These are phyloP conservation scores for Dasysyrphus tricinctus DNA, from an alignment of 2,888 invertebrate species.

Conservation along the genomic window DNA sequence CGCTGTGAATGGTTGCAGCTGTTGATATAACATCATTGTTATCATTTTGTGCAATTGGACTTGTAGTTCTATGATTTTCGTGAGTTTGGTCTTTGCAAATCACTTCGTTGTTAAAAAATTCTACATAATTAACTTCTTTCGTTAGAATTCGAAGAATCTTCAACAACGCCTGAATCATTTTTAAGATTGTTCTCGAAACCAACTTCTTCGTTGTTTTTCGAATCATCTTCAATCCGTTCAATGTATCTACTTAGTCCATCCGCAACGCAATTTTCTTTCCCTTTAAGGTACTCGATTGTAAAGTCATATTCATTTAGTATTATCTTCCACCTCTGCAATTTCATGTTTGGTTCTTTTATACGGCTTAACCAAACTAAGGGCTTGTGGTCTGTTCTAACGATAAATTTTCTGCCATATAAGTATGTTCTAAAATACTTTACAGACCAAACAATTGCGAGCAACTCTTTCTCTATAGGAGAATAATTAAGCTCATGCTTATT, in stretches of 20 bases:
- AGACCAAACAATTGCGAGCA: too few species aligned
- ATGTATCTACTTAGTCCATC: conserved; percentile 24
- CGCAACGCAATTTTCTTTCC: neutral
- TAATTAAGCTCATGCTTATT: too few species aligned
- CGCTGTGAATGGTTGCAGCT: conserved; percentile 33
- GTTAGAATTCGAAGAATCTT: conserved; percentile 14
- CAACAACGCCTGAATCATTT: neutral
- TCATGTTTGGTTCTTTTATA: too few species aligned
- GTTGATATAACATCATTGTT: conserved; percentile 25
- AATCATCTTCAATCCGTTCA: neutral
- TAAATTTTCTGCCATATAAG: too few species aligned
- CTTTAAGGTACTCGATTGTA: too few species aligned
- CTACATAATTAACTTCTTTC: neutral
- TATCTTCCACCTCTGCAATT: neutral
- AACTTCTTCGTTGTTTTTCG: neutral
- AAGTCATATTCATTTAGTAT: neutral
- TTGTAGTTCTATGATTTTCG: neutral
- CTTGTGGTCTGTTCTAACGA: too few species aligned
- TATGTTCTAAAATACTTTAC: too few species aligned
- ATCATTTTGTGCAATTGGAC: conserved; percentile 7
- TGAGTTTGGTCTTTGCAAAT: neutral
- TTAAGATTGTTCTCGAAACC: neutral
- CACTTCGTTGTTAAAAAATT: conserved; percentile 26
- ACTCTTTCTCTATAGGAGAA: too few species aligned
- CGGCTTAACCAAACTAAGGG: too few species aligned